Evolutionary conservation across 2,888 invertebrate species (phyloP).

Genomic region (Coronaproctus castanopsis): DNA sequence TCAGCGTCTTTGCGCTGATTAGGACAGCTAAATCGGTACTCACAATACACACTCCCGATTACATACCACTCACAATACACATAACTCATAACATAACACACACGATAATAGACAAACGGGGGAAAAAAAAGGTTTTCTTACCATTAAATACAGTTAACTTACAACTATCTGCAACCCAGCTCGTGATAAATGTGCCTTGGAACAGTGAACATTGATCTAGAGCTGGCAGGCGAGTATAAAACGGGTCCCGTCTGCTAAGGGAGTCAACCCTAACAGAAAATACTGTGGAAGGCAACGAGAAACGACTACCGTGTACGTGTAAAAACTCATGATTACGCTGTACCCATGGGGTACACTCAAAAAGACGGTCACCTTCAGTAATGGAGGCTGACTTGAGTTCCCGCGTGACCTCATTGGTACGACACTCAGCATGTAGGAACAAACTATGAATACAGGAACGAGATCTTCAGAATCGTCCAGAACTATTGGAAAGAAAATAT

Average conservation of each 20-base stretch:
- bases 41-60: too few relatives aligned
- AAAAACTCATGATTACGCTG: neutral
- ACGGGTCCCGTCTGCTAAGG: neutral
- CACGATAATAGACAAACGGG: too few relatives aligned
- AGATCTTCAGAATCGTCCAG: neutral
- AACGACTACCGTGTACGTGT: neutral
- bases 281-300: neutral
- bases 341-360: neutral
- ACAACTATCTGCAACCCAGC: neutral
- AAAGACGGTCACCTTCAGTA: neutral
- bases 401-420: neutral
- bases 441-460: neutral
- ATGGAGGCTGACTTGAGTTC: neutral
- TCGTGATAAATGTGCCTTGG: neutral
- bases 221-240: neutral
- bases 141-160: neutral
- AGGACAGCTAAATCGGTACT: too few relatives aligned
- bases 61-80: too few relatives aligned
- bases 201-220: neutral
- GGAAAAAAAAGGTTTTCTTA: neutral
- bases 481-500: neutral
- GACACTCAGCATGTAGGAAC: neutral
- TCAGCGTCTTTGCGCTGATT: too few relatives aligned
- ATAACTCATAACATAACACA: too few relatives aligned
- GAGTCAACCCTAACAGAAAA: neutral